Percentiles rank a stretch among this genome's conserved stretches.
Evolutionary conservation across 1,140 invertebrate genomes (phyloP).

Genomic region (Pseudobourletiella spinata): DNA sequence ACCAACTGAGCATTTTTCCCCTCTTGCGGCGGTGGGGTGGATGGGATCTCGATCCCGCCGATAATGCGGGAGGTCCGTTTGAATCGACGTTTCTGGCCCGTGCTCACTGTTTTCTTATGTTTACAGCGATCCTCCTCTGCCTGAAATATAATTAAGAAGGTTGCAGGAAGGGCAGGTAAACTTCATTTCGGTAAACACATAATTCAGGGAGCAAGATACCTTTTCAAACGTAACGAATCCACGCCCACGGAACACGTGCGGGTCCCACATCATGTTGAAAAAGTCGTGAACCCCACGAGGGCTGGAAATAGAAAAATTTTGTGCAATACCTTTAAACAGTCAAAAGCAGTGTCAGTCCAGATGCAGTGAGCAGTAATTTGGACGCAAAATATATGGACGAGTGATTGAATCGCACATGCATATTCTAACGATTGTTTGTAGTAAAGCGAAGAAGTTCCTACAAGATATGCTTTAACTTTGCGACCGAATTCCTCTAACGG

Average conservation of each 20-base stretch:
- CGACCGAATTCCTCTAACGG: too few relatives aligned
- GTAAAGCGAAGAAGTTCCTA: too few relatives aligned
- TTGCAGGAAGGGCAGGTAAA: too few relatives aligned
- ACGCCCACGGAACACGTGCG: slow-evolving; percentile 14
- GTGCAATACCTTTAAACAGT: too few relatives aligned
- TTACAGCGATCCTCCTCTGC: neutral
- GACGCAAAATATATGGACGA: neutral
- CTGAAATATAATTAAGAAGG: neutral
- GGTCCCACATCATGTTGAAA: slow-evolving; percentile 30
- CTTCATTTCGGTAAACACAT: too few relatives aligned
- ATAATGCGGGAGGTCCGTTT: neutral
- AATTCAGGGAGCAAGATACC: neutral
- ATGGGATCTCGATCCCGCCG: neutral
- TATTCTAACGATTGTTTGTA: neutral
- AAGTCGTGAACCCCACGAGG: slow-evolving; percentile 19
- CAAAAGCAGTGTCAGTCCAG: neutral
- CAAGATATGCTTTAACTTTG: too few relatives aligned
- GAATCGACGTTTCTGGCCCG: too few relatives aligned
- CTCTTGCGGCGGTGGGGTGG: neutral
- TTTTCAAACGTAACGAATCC: neutral
- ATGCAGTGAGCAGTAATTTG: neutral
- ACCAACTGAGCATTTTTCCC: neutral
- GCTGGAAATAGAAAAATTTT: too few relatives aligned
- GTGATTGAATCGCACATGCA: too few relatives aligned
- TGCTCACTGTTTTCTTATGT: neutral